Percentiles rank a stretch among this genome's conserved stretches.
These are phyloP conservation scores for Bambusicola thoracicus DNA, from an alignment of 2,113 vertebrate species.

Conservation along the genomic window DNA sequence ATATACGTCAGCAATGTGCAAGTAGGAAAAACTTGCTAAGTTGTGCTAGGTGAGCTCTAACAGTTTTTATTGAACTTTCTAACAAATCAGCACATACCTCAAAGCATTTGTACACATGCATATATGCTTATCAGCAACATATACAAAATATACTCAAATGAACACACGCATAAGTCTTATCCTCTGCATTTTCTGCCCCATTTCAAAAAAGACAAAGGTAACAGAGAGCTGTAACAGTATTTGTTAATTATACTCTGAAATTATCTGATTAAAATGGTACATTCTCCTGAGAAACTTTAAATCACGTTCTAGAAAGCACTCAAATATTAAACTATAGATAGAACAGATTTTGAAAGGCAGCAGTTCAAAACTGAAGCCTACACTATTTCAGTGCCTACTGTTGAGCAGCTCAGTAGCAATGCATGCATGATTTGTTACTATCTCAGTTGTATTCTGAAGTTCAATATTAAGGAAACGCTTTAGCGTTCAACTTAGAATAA, in stretches of 20 bases:
- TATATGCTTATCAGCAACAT: background rate
- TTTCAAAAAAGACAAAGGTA: slow-evolving; percentile 24
- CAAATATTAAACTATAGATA: background rate
- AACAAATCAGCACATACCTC: background rate
- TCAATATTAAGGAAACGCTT: background rate
- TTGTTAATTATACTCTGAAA: background rate
- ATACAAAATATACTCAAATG: background rate
- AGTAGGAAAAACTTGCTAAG: background rate
- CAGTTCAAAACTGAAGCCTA: background rate
- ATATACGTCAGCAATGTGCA: slow-evolving; percentile 40
- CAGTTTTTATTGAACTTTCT: background rate
- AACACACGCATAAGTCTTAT: background rate
- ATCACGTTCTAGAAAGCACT: background rate
- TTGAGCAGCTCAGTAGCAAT: background rate
- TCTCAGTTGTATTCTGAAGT: background rate
- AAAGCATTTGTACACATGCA: background rate
- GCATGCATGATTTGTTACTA: background rate
- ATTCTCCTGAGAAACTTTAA: slow-evolving; percentile 11
- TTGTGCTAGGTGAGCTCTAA: background rate
- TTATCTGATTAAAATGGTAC: slow-evolving; percentile 29
- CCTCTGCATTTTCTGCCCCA: background rate
- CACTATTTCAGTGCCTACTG: background rate
- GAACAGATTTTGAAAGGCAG: slow-evolving; percentile 27
- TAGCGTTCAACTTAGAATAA: background rate
- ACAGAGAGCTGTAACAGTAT: slow-evolving; percentile 2